Conservation (phyloP, 2,113 vertebrate genomes). For the Chloebia gouldiae region DNA sequence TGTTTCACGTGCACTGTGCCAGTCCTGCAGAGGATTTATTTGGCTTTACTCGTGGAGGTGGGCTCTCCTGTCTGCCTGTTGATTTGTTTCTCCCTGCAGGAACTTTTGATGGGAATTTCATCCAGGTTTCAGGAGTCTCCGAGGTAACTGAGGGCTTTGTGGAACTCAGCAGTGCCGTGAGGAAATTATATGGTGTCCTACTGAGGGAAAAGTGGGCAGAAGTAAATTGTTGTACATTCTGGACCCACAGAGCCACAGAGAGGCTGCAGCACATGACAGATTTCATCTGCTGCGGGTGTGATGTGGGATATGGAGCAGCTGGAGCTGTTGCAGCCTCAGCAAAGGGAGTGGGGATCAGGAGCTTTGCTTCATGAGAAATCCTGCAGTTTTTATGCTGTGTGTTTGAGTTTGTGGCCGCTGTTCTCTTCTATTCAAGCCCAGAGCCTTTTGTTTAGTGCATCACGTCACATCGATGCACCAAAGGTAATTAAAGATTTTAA, state of each 20-base stretch:
- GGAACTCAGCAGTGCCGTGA: not conserved
- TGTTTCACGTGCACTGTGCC: not conserved
- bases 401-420: not conserved
- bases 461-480: fast-evolving
- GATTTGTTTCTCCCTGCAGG: not conserved
- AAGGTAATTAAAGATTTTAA: not conserved
- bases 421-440: not conserved
- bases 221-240: not conserved
- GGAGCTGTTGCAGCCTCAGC: not conserved
- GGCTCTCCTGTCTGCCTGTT: not conserved
- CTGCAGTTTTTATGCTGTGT: not conserved
- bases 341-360: not conserved
- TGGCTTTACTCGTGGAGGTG: not conserved
- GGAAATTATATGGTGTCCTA: not conserved
- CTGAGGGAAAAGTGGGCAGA: not conserved
- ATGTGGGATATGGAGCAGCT: not conserved
- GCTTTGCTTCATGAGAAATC: not conserved
- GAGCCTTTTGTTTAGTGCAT: not conserved
- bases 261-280: not conserved
- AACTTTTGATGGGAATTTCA: not conserved
- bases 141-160: not conserved
- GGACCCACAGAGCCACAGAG: not conserved
- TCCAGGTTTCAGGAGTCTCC: not conserved
- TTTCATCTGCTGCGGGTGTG: not conserved
- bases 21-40: not conserved